These are phyloP conservation scores for Trichonephila inaurata DNA, from an alignment of 1,140 invertebrate species.

Conservation along the genomic window DNA sequence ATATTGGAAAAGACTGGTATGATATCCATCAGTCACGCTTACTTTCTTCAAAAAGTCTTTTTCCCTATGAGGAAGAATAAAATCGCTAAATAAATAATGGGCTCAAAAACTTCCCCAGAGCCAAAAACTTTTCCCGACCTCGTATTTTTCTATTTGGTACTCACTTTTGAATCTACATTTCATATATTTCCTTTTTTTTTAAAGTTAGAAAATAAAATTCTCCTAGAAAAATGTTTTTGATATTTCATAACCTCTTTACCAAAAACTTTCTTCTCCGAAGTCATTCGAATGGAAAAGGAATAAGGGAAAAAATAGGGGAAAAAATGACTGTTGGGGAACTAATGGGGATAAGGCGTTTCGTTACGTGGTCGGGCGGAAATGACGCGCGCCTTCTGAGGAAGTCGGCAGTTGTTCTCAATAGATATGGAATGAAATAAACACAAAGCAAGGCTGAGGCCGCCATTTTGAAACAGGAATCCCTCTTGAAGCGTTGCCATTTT, in stretches of 20 bases:
- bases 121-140: slow-evolving; percentile 61
- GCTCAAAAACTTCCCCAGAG: slow-evolving; percentile 38
- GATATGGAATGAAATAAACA: slow-evolving; percentile 47
- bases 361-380: slow-evolving; percentile 68
- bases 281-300: slow-evolving; percentile 57
- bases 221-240: slow-evolving; percentile 66
- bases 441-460: background rate
- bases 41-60: slow-evolving; percentile 53
- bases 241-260: slow-evolving; percentile 75
- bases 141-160: slow-evolving; percentile 59
- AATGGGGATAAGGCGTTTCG: slow-evolving; percentile 54
- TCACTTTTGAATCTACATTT: slow-evolving; percentile 69
- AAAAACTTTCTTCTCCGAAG: slow-evolving; percentile 66
- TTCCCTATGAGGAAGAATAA: slow-evolving; percentile 25
- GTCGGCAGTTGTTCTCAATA: slow-evolving; percentile 70
- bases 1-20: slow-evolving; percentile 53
- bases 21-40: slow-evolving; percentile 70
- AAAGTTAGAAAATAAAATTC: background rate
- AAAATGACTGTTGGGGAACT: slow-evolving; percentile 60
- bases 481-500: background rate
- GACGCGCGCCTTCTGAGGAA: slow-evolving; percentile 56
- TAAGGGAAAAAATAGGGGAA: background rate
- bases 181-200: slow-evolving; percentile 49
- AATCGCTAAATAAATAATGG: slow-evolving; percentile 72
- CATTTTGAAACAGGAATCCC: slow-evolving; percentile 44